A percentile compares a stretch with the other conserved stretches of the same genome.
Evolutionary conservation across 2,888 invertebrate genomes (phyloP).

Genomic region (Tipula lateralis): DNA sequence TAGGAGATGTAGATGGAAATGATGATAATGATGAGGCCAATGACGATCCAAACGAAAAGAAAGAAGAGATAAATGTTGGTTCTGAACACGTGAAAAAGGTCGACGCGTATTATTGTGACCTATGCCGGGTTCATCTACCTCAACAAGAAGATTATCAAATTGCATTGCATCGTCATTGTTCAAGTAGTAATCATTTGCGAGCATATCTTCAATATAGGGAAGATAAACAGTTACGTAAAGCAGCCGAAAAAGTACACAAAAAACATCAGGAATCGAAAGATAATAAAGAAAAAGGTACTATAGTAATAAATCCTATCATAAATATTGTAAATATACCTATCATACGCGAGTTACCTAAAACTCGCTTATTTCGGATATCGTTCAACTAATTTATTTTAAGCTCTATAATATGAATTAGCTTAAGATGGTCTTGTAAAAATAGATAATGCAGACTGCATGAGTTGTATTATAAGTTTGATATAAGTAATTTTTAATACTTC

Average conservation of each 20-base stretch:
- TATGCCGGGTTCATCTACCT: constrained; percentile 71
- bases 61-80: constrained; percentile 68
- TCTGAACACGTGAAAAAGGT: constrained; percentile 72
- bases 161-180: constrained; percentile 66
- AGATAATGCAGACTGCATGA: too few species aligned
- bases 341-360: too few species aligned
- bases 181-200: constrained; percentile 68
- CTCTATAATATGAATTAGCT: too few species aligned
- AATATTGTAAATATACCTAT: too few species aligned
- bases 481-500: too few species aligned
- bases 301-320: too few species aligned
- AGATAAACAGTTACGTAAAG: constrained; percentile 65
- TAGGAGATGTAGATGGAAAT: constrained; percentile 76
- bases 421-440: too few species aligned
- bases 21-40: constrained; percentile 50
- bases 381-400: too few species aligned
- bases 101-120: constrained; percentile 73
- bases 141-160: constrained; percentile 58
- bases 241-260: constrained; percentile 64
- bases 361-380: too few species aligned
- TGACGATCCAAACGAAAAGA: constrained; percentile 57
- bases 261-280: constrained; percentile 50
- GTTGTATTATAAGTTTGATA: too few species aligned
- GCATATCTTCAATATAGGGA: constrained; percentile 73
- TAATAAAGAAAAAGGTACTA: constrained; percentile 34